phyloP scores from a whole-genome alignment of 2,113 vertebrate genomes.

The Paradoxurus hermaphroditus region DNA sequence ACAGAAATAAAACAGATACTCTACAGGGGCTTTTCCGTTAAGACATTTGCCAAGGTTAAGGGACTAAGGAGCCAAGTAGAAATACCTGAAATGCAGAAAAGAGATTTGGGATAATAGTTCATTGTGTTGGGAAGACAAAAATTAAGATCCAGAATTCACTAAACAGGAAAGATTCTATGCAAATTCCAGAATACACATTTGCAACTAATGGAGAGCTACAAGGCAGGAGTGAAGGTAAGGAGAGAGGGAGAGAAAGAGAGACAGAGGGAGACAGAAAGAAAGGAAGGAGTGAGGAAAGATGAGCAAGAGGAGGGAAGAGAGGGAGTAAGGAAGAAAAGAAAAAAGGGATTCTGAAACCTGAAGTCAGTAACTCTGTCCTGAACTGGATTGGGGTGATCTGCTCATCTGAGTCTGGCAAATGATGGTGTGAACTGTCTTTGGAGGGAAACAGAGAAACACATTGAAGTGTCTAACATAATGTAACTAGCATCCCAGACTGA shows the following conservation, averaged over 20 bases:
- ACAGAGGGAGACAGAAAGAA: neutral
- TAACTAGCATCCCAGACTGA: neutral
- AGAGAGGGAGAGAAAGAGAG: no score
- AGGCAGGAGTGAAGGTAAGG: neutral
- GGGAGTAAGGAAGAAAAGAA: no score
- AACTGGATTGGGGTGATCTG: neutral
- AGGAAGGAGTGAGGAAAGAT: accelerated
- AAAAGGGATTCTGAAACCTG: neutral
- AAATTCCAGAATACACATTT: neutral
- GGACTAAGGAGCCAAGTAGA: neutral
- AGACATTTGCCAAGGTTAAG: neutral
- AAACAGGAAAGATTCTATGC: neutral
- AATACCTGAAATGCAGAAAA: neutral
- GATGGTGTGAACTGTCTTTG: neutral
- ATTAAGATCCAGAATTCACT: neutral
- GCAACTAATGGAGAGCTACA: neutral
- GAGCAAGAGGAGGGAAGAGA: accelerated
- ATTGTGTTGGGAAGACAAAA: neutral
- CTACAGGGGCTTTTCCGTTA: neutral
- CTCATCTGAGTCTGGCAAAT: neutral
- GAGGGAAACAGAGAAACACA: neutral
- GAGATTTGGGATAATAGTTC: neutral
- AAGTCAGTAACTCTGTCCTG: neutral
- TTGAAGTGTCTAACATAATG: neutral
- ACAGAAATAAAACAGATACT: neutral